phyloP scores from a whole-genome alignment of 2,113 vertebrate genomes.

The Lanius collurio region DNA sequence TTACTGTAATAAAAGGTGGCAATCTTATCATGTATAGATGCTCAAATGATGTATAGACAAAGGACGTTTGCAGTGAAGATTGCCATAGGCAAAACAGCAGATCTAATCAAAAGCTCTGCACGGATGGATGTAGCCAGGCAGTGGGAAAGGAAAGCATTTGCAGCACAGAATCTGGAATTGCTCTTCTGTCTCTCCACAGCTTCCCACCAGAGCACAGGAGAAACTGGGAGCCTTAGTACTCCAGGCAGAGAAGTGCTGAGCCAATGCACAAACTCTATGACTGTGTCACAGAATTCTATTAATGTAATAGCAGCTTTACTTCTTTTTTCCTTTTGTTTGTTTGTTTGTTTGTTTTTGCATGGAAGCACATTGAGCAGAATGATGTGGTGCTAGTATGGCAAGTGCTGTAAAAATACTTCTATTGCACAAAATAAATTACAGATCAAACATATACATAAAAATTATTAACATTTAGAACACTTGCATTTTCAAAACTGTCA shows the following conservation, averaged over 20 bases:
- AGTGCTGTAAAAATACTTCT: conserved; percentile 17
- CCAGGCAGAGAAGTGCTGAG: neutral
- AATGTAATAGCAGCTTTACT: neutral
- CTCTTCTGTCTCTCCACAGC: conserved; percentile 24
- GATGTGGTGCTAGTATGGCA: neutral
- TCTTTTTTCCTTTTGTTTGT: neutral
- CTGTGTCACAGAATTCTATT: neutral
- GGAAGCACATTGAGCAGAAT: neutral
- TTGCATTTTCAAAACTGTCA: conserved; percentile 48
- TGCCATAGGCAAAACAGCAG: conserved; percentile 75
- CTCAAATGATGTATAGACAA: conserved; percentile 61
- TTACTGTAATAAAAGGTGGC: conserved; percentile 60
- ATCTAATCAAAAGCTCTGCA: conserved; percentile 74
- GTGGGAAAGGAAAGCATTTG: conserved; percentile 58
- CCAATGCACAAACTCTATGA: neutral
- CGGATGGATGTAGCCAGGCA: conserved; percentile 55
- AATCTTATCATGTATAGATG: conserved; percentile 43
- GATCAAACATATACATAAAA: neutral
- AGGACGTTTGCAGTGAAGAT: conserved; percentile 59
- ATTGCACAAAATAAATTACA: conserved; percentile 35
- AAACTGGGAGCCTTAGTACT: conserved; percentile 29
- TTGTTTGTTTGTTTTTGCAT: neutral
- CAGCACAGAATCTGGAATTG: conserved; percentile 43
- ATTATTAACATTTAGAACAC: conserved; percentile 42
- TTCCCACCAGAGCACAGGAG: neutral